Evolutionary conservation across 2,797 vertebrate species (phyloP).

Genomic region (Neostethus bicornis): DNA sequence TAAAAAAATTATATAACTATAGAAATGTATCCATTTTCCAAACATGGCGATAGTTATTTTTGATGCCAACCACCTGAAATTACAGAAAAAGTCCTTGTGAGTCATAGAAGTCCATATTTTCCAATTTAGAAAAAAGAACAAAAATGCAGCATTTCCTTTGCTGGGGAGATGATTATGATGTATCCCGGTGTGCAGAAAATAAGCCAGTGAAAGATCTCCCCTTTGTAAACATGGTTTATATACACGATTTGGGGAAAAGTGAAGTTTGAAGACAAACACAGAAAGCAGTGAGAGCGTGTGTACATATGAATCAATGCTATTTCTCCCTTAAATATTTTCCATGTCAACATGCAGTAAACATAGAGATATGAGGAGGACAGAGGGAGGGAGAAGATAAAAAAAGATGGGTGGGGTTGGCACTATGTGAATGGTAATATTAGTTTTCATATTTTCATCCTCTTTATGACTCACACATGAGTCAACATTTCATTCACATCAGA

Average conservation of each 20-base stretch:
- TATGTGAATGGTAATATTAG: not conserved
- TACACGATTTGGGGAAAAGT: slow-evolving; percentile 79
- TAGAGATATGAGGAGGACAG: slow-evolving; percentile 66
- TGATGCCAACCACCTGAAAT: slow-evolving; percentile 6
- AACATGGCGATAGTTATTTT: slow-evolving; percentile 8
- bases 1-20: not conserved
- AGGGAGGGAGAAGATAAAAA: slow-evolving; percentile 55
- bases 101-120: slow-evolving; percentile 27
- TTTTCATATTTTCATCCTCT: not conserved
- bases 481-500: no score
- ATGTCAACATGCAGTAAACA: slow-evolving; percentile 80
- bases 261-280: slow-evolving; percentile 82
- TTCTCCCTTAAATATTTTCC: slow-evolving; percentile 83
- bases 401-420: slow-evolving; percentile 5
- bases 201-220: slow-evolving; percentile 45
- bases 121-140: not conserved
- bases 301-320: slow-evolving; percentile 81
- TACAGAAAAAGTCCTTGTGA: slow-evolving; percentile 14
- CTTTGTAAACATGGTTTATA: slow-evolving; percentile 73
- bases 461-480: not conserved
- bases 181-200: slow-evolving; percentile 39
- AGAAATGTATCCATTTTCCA: not conserved
- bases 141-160: slow-evolving; percentile 31
- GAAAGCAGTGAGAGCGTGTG: slow-evolving; percentile 65
- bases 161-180: slow-evolving; percentile 2